Base-by-base conservation (phyloP, 2,113 vertebrate genomes). In the Malurus cyaneus region DNA sequence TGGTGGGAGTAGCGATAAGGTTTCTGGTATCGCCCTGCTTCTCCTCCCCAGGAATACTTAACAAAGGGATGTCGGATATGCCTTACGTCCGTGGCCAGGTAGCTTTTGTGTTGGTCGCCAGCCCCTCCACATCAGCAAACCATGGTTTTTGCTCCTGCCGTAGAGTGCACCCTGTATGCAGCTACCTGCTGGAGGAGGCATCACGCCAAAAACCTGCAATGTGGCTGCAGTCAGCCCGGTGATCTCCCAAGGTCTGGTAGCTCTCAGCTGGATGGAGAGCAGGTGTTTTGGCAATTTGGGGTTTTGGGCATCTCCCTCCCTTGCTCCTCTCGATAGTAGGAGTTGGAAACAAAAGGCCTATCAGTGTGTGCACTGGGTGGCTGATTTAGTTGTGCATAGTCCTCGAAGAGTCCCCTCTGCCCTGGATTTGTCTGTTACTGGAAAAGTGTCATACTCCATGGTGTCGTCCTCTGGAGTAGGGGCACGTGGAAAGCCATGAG, bases 401-500 rank as follows among this genome's bases (percentile, higher is more conserved):
- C 42, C 16, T 14, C 1, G 7, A 80, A 42, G 20, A 69, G 31
- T 23, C 7, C 13, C 3, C 6, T 18, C 11, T 42, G 3, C 53
- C 23, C 36, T 29, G 6, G 3, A 26, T 70, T 70, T 88, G 25
- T 49, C 18, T 73, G 18, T 72, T 69, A 4, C 3, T 28, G 29
- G 69, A 46, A 28, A 61, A 77, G 19, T 32, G 31, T 29, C 39
- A 34, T 60, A 26, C 34, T 88, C 17, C 3, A 0, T 42, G 2
- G 0, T 59, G 21, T 49, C 16, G 3, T 71, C 23, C 47, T n/a
- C 28, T 32, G 53, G 16, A 26, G 11, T 26, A 49, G 69, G 66
- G 8, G 5, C 3, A 1, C 2, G 2, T 5, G 2, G 78, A 29
- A 59, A 77, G 39, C 32, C 29, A 0, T 0, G 4, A 24, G 14